Percentiles rank a stretch among this genome's conserved stretches.
These are phyloP conservation scores for Hyphantria cunea DNA, from an alignment of 1,140 invertebrate species.

Conservation along the genomic window DNA sequence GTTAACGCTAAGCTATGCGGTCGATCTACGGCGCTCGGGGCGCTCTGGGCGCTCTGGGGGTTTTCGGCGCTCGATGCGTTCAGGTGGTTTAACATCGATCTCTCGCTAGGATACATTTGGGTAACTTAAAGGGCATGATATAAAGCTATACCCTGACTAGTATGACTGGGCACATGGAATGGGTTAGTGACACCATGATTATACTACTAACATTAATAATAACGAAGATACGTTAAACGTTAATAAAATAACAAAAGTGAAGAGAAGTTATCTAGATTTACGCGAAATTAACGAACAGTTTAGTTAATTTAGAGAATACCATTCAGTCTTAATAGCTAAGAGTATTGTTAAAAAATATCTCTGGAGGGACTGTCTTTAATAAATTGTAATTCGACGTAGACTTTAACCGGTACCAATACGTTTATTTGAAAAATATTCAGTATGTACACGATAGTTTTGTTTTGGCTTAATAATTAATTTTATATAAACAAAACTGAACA, in stretches of 20 bases:
- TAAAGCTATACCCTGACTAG: slow-evolving; percentile 67
- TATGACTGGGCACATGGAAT: slow-evolving; percentile 68
- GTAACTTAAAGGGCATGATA: slow-evolving; percentile 45
- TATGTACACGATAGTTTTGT: slow-evolving; percentile 54
- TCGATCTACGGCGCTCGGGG: slow-evolving; percentile 9
- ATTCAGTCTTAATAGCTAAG: slow-evolving; percentile 76
- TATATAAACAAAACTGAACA: slow-evolving; percentile 32
- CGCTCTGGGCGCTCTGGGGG: background rate
- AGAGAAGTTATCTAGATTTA: slow-evolving; percentile 29
- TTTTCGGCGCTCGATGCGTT: background rate
- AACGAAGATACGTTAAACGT: slow-evolving; percentile 32
- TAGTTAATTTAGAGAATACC: slow-evolving; percentile 52
- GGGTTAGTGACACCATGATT: slow-evolving; percentile 48
- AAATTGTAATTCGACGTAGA: slow-evolving; percentile 63
- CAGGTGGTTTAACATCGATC: slow-evolving; percentile 27
- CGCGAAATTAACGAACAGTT: slow-evolving; percentile 32
- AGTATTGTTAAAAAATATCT: slow-evolving; percentile 72
- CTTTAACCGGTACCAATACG: slow-evolving; percentile 54
- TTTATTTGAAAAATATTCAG: slow-evolving; percentile 62
- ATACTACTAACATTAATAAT: slow-evolving; percentile 43
- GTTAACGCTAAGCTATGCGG: slow-evolving; percentile 30
- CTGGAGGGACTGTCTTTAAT: slow-evolving; percentile 74
- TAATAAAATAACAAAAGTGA: slow-evolving; percentile 25
- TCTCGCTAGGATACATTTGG: slow-evolving; percentile 31
- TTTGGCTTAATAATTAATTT: slow-evolving; percentile 42